phyloP scores from a whole-genome alignment of 2,797 vertebrate genomes.

The Chelon labrosus region DNA sequence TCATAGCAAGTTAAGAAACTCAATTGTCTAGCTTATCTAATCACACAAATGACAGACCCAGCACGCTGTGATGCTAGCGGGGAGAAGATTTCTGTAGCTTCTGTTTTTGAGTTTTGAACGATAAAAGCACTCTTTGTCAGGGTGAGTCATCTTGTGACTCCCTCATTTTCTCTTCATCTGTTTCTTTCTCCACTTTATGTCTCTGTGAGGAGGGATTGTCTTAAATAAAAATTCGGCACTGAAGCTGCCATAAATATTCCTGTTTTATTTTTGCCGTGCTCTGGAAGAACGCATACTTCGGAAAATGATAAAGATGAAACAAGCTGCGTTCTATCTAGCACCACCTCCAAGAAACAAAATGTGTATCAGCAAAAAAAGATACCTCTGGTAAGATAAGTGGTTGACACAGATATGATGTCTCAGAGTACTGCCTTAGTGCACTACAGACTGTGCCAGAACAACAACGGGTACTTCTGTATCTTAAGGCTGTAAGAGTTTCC shows the following conservation, averaged over 20 bases:
- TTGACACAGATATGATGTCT: slow-evolving; percentile 49
- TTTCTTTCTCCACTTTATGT: slow-evolving; percentile 58
- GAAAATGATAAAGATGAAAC: slow-evolving; percentile 63
- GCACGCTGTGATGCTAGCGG: slow-evolving; percentile 30
- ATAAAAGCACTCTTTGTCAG: slow-evolving; percentile 76
- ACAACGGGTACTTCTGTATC: slow-evolving; percentile 33
- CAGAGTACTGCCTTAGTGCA: slow-evolving; percentile 24
- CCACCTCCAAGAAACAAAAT: slow-evolving; percentile 60
- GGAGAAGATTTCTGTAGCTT: slow-evolving; percentile 45
- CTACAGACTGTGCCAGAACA: slow-evolving; percentile 22
- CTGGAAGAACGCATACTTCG: slow-evolving; percentile 39
- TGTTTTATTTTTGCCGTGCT: slow-evolving; percentile 32
- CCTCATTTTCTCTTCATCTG: slow-evolving; percentile 41
- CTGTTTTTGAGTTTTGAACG: slow-evolving; percentile 58
- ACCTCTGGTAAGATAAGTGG: slow-evolving; percentile 58
- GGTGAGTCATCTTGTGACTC: slow-evolving; percentile 69
- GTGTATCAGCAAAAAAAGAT: slow-evolving; percentile 63
- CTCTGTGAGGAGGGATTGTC: slow-evolving; percentile 67
- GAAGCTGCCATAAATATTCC: slow-evolving; percentile 29
- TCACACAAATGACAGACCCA: slow-evolving; percentile 22
- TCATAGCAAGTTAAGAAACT: slow-evolving; percentile 15
- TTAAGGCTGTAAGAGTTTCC: slow-evolving; percentile 49
- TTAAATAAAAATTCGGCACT: slow-evolving; percentile 66
- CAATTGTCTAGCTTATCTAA: slow-evolving; percentile 24
- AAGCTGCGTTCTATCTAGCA: slow-evolving; percentile 39